A percentile compares a stretch with the other conserved stretches of the same genome.
Evolutionary conservation across 1,140 invertebrate species (phyloP).

Genomic region (Plutomurus gul): DNA sequence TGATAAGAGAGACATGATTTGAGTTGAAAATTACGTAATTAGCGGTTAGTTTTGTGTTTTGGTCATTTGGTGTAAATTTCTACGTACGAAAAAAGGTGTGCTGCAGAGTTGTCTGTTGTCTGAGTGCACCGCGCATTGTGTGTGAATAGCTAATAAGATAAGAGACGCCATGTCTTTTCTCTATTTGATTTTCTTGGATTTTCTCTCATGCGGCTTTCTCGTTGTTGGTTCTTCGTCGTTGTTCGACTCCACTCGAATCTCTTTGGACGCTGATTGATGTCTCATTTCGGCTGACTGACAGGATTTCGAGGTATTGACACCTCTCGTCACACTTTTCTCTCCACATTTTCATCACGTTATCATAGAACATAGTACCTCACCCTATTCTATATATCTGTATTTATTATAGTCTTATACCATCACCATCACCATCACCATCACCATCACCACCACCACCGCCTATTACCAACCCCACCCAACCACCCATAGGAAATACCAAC

Average conservation of each 20-base stretch:
- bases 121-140: neutral
- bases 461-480: no score
- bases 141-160: neutral
- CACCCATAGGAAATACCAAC: no score
- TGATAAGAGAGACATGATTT: no score
- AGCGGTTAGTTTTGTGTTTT: no score
- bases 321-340: constrained; percentile 43
- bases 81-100: no score
- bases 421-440: neutral
- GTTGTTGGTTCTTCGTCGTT: constrained; percentile 49
- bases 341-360: constrained; percentile 22
- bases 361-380: neutral
- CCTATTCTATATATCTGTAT: neutral
- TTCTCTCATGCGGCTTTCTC: constrained; percentile 53
- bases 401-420: no score
- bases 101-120: neutral
- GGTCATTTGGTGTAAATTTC: no score
- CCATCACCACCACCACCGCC: no score
- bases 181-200: constrained; percentile 43
- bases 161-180: constrained; percentile 36
- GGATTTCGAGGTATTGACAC: constrained; percentile 55
- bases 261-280: constrained; percentile 51
- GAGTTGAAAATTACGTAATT: no score
- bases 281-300: constrained; percentile 48
- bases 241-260: constrained; percentile 40